phyloP scores from a whole-genome alignment of 2,797 vertebrate species.

The Myoxocephalus aenaeus region DNA sequence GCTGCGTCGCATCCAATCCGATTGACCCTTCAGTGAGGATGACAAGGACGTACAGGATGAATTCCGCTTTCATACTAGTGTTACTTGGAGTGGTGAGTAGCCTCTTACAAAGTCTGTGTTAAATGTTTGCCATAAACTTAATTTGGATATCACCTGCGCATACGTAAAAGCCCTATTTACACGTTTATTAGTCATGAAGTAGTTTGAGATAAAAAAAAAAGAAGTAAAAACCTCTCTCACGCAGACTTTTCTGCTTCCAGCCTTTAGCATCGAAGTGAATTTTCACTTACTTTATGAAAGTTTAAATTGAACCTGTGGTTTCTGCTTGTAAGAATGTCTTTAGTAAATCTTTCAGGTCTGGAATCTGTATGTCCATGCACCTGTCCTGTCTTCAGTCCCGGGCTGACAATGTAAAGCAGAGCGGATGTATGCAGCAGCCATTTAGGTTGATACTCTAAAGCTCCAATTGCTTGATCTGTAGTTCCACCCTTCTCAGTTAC shows the following conservation, averaged over 20 bases:
- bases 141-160: conserved; percentile 24
- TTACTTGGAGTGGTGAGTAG: conserved; percentile 80
- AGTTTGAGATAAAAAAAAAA: too few species aligned
- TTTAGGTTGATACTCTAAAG: conserved; percentile 66
- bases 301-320: neutral
- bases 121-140: conserved; percentile 15
- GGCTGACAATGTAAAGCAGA: conserved; percentile 26
- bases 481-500: conserved; percentile 79
- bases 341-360: neutral
- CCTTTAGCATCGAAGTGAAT: neutral
- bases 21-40: conserved; percentile 32
- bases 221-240: too few species aligned
- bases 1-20: conserved; percentile 40
- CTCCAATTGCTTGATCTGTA: conserved; percentile 60
- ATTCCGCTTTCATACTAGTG: conserved; percentile 64
- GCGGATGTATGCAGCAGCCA: conserved; percentile 50
- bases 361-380: conserved; percentile 47
- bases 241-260: neutral
- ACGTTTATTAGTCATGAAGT: neutral
- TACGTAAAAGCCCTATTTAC: neutral
- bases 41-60: conserved; percentile 67
- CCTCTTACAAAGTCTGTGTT: neutral
- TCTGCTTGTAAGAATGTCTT: neutral
- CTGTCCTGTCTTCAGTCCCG: conserved; percentile 42
- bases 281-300: neutral